These are phyloP conservation scores for Drosophila hamatofila DNA, from an alignment of 2,888 invertebrate genomes.

Conservation along the genomic window DNA sequence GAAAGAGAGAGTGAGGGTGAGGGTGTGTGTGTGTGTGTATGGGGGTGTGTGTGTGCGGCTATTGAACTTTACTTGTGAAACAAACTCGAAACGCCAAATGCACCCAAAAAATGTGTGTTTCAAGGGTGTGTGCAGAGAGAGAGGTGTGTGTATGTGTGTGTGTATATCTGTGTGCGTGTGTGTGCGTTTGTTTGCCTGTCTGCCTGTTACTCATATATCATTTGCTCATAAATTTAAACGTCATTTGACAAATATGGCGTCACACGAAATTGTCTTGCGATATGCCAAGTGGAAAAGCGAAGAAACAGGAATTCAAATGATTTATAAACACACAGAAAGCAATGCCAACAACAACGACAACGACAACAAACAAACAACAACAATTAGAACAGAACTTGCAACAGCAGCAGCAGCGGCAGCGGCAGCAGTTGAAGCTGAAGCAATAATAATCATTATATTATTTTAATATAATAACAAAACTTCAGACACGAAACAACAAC, in stretches of 20 bases:
- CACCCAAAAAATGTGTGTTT: conserved; percentile 16
- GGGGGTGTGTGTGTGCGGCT: conserved; percentile 32
- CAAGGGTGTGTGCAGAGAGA: conserved; percentile 6
- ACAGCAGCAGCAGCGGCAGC: background rate
- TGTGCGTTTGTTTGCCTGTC: conserved; percentile 8
- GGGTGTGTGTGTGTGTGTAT: background rate
- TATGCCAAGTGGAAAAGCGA: conserved; percentile 36
- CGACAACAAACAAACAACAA: conserved; percentile 16
- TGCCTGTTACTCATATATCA: conserved; percentile 64
- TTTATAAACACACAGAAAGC: conserved; percentile 47
- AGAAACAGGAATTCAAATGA: conserved; percentile 51
- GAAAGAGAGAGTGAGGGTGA: background rate
- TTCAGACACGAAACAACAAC: conserved; percentile 54
- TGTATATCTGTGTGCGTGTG: conserved; percentile 2
- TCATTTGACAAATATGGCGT: conserved; percentile 77
- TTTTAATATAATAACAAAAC: conserved; percentile 73
- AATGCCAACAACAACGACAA: conserved; percentile 10
- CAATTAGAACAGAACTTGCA: conserved; percentile 8
- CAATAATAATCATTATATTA: conserved; percentile 67
- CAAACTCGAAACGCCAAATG: conserved; percentile 22
- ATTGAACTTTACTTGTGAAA: conserved; percentile 45
- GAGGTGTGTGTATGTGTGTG: background rate
- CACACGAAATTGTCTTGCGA: conserved; percentile 67
- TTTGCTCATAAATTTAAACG: conserved; percentile 73
- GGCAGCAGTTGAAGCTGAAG: conserved; percentile 5